phyloP scores from a whole-genome alignment of 2,888 invertebrate genomes.

The Dromius quadrimaculatus region DNA sequence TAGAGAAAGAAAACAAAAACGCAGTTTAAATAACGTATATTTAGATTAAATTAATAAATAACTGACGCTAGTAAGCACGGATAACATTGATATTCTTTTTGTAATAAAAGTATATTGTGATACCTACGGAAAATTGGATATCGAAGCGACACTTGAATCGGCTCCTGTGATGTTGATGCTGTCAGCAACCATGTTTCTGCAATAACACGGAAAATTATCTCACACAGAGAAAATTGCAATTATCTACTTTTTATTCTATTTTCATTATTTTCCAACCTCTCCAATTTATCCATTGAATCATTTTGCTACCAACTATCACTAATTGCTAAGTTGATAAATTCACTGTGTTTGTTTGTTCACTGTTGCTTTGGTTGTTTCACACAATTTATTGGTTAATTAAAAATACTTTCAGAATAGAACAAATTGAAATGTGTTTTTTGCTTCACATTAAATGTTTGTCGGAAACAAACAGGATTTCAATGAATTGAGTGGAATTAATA shows the following conservation, averaged over 20 bases:
- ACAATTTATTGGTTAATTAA: not conserved
- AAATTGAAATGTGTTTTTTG: too few relatives aligned
- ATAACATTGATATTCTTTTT: conserved; percentile 8
- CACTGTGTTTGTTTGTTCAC: not conserved
- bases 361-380: not conserved
- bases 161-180: conserved; percentile 47
- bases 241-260: conserved; percentile 8
- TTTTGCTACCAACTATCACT: conserved; percentile 1
- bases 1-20: conserved; percentile 21
- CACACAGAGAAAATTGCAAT: conserved; percentile 12
- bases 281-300: too few relatives aligned
- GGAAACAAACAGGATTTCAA: too few relatives aligned
- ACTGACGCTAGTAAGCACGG: not conserved
- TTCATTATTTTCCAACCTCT: too few relatives aligned
- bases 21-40: conserved; percentile 17
- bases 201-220: conserved; percentile 48
- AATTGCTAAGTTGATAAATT: conserved; percentile 5
- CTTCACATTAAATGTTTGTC: too few relatives aligned
- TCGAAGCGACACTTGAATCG: conserved; percentile 47
- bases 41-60: conserved; percentile 33
- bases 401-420: too few relatives aligned
- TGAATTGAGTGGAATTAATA: too few relatives aligned
- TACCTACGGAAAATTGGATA: conserved; percentile 52
- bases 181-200: conserved; percentile 47
- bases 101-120: conserved; percentile 30